Evolutionary conservation across 2,888 invertebrate species (phyloP), one percentile per base, ranked within the genome.

Genomic region (Odontocolon sp.): DNA sequence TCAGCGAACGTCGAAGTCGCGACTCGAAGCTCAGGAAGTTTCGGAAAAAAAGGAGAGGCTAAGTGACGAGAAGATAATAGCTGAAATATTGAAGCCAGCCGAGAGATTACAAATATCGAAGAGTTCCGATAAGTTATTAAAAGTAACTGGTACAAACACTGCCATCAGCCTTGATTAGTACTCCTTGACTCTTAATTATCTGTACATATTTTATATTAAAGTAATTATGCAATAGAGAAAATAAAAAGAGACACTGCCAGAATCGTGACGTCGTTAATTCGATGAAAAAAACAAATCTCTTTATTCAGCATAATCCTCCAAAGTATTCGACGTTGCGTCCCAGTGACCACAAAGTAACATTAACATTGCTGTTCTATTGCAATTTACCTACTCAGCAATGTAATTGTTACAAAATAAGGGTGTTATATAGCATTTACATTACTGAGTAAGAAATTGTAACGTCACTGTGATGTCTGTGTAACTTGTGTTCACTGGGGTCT

Each of bases 131-230:
- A 81, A 76, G 68, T 84, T 89, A 80, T 84, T 88, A 75, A 90
- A 89, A 88, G 78, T 85, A 78, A 82, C 88, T 75, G 85, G 87
- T 81, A 88, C 88, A 83, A 88, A 87, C 83, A 89, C 88, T 89
- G 87, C 89, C 88, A 87, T 89, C 83, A 89, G 88, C 87, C 89
- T 90, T 87, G 90, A 90, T 78, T 90, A 89, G 83, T 83, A 69
- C 82, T 78, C 81, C 80, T 78, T 74, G 79, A 82, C 74, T 82
- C 81, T 85, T 80, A 83, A 83, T 82, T 83, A 83, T 85, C 78
- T 89, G 88, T 89, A 89, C 81, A 89, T 89, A 89, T 89, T 89
- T 89, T 89, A 85, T 89, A 88, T 86, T 80, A 84, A 86, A 85
- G 69, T 82, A 78, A 79, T 81, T 79, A 78, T 75, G 77, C 81